Base-by-base conservation (phyloP, 2,113 vertebrate species). In the Oncorhynchus keta region DNA sequence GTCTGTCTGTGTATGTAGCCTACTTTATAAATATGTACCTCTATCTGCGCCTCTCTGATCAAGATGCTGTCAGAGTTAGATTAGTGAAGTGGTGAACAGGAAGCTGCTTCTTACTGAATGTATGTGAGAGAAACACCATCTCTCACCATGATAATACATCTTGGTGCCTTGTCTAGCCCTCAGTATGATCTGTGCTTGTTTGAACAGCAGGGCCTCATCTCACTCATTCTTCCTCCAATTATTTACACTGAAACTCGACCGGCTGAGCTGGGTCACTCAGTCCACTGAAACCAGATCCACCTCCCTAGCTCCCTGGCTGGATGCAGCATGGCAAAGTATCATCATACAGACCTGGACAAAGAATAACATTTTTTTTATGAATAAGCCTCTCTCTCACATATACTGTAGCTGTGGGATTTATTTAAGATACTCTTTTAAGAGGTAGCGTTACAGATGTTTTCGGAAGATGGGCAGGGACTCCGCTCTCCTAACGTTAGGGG, bases 91-190 rank as follows among this genome's bases (percentile, higher is more conserved):
- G 32, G 64, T 26, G 76, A 39, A 70, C 72, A 79, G 67, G 73
- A 79, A 81, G 71, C 65, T 28, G 51, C 75, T 57, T 49, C 62
- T 78, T 57, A 49, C 49, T 70, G 78, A 68, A 72, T 45, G 49
- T 68, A 35, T 66, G 67, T 59, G 73, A 70, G 61, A 73, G 72
- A 55, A 80, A 76, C 35, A 65, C 48, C 71, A 61, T 76, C 59
- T 77, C 61, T 57, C 18, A 51, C 65, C 65, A 77, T 76, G 74
- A 84, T 81, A 84, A 80, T 83, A 86, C 82, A 84, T 77, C 79
- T 51, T 67, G 45, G 20, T 66, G 28, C n/a, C n/a, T 26, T 57
- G 16, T 57, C 35, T 26, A 16, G 57, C 48, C 22, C 70, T 57
- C 39, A 61, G 57, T 68, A 70, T 68, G 69, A 20, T 69, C n/a